Conservation (phyloP, 2,797 vertebrate species). For the Peromyscus melanophrys region DNA sequence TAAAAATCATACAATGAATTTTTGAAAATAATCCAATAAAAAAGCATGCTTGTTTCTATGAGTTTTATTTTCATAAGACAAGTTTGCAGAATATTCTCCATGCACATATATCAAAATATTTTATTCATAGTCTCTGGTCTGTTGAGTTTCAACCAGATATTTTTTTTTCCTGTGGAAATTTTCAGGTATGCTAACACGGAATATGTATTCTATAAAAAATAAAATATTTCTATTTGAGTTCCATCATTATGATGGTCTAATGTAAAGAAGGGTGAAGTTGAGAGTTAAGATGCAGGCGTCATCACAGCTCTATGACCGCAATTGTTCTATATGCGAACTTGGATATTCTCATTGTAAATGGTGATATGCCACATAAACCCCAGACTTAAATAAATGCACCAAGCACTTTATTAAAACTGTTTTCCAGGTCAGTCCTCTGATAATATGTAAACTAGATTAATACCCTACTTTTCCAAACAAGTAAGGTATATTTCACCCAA, state of each 20-base stretch:
- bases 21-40: background rate
- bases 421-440: background rate
- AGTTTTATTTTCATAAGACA: background rate
- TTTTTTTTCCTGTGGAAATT: background rate
- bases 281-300: background rate
- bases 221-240: background rate
- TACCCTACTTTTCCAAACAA: background rate
- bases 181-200: background rate
- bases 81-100: background rate
- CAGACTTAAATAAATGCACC: background rate
- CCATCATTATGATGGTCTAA: background rate
- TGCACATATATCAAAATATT: background rate
- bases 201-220: background rate
- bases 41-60: no score
- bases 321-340: background rate
- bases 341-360: background rate
- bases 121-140: background rate
- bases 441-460: background rate
- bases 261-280: background rate
- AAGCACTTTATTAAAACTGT: background rate
- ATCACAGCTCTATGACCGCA: background rate
- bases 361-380: background rate
- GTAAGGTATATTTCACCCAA: background rate
- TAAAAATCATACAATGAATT: background rate
- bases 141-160: background rate